Conservation (phyloP, 2,113 vertebrate species). For the Pampusana beccarii region DNA sequence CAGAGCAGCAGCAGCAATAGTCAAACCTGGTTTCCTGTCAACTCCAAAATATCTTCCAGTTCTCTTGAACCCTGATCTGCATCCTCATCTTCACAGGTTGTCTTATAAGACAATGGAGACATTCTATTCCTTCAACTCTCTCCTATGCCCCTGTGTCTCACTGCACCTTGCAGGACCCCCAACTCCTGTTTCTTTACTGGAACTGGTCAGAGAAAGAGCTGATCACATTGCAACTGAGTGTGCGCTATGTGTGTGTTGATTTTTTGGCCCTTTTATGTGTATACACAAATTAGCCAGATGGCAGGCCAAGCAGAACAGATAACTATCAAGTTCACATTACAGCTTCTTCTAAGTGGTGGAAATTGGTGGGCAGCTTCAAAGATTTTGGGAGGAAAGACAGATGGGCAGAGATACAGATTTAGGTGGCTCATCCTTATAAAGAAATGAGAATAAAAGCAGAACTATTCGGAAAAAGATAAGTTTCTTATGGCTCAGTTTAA, state of each 20-base stretch:
- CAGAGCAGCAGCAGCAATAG: background rate
- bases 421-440: background rate
- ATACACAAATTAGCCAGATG: conserved; percentile 32
- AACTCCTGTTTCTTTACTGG: background rate
- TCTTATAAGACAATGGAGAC: background rate
- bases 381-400: background rate
- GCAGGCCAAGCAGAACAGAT: conserved; percentile 33
- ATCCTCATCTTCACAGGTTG: background rate
- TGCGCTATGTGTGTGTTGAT: background rate
- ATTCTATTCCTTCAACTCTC: background rate
- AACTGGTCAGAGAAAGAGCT: background rate
- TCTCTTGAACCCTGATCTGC: background rate
- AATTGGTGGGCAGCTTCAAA: conserved; percentile 38
- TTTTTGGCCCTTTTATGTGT: conserved; percentile 9
- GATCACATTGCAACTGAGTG: background rate
- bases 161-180: background rate
- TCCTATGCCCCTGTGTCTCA: background rate
- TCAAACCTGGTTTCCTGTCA: background rate
- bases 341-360: conserved; percentile 20
- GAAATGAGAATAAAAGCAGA: background rate
- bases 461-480: background rate
- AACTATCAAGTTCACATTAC: conserved; percentile 24
- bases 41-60: background rate
- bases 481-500: background rate
- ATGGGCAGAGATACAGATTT: background rate